These are phyloP conservation scores for Saccostrea glomerata DNA, from an alignment of 1,140 invertebrate species.

Conservation along the genomic window DNA sequence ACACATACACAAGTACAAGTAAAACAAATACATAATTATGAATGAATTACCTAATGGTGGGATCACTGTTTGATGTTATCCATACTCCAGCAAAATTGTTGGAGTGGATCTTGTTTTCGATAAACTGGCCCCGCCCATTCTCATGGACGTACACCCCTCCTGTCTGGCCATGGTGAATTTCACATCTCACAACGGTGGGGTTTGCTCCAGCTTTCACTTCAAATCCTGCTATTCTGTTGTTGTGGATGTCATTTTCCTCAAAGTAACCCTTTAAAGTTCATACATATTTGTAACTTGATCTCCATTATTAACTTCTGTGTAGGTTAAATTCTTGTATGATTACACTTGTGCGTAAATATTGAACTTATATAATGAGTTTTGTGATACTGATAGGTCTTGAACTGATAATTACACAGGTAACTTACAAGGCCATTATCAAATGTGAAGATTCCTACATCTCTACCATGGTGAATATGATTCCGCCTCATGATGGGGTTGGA, in stretches of 20 bases:
- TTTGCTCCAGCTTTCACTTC: constrained; percentile 99
- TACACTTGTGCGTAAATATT: too few relatives aligned
- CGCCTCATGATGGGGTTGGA: constrained; percentile 98
- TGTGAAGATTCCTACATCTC: constrained; percentile 99
- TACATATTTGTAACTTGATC: too few relatives aligned
- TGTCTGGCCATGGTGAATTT: constrained; percentile 99
- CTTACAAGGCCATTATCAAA: constrained; percentile 97
- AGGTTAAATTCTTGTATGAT: too few relatives aligned
- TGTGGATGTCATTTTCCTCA: constrained; percentile 98
- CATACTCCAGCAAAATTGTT: constrained; percentile 95
- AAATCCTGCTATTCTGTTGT: constrained; percentile 98
- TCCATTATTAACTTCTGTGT: too few relatives aligned
- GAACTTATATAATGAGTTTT: too few relatives aligned
- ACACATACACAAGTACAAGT: background rate
- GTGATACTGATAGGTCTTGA: too few relatives aligned
- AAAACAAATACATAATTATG: background rate
- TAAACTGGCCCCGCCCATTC: constrained; percentile 97
- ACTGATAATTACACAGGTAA: background rate
- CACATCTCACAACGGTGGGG: constrained; percentile 98
- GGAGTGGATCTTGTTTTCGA: constrained; percentile 99
- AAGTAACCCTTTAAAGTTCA: constrained; percentile 91
- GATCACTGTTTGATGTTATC: constrained; percentile 99
- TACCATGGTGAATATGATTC: constrained; percentile 98
- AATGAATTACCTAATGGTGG: constrained; percentile 88
- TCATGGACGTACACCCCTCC: constrained; percentile 99